These are phyloP conservation scores for Harpalus rubripes DNA, from an alignment of 2,888 invertebrate species.

Conservation along the genomic window DNA sequence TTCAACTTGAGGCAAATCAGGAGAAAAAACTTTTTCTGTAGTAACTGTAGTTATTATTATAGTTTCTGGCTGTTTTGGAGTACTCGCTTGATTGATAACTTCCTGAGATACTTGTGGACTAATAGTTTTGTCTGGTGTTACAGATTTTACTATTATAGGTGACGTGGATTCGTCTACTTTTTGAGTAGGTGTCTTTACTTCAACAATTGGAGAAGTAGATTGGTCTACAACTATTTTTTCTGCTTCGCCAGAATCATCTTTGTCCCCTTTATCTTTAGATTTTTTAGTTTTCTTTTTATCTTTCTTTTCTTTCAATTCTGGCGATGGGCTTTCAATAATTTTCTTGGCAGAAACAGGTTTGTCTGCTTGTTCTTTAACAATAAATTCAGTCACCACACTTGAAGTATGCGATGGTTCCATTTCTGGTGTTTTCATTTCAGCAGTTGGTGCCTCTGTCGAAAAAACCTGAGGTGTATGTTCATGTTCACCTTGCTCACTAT, in stretches of 20 bases:
- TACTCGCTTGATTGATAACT: too few relatives aligned
- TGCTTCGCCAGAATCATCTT: slow-evolving; percentile 75
- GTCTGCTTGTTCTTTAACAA: slow-evolving; percentile 68
- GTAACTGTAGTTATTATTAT: too few relatives aligned
- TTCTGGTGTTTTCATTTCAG: slow-evolving; percentile 67
- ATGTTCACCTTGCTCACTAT: slow-evolving; percentile 47
- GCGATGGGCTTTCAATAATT: slow-evolving; percentile 70
- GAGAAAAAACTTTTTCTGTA: too few relatives aligned
- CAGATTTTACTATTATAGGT: slow-evolving; percentile 71
- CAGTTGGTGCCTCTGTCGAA: slow-evolving; percentile 68
- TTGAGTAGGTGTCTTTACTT: slow-evolving; percentile 30
- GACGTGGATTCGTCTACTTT: slow-evolving; percentile 71
- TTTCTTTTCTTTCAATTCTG: slow-evolving; percentile 74
- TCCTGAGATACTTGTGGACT: slow-evolving; percentile 14
- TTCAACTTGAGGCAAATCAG: too few relatives aligned
- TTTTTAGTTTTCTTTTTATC: slow-evolving; percentile 30
- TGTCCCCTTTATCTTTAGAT: slow-evolving; percentile 69
- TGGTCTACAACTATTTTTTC: slow-evolving; percentile 24
- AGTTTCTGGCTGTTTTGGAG: too few relatives aligned
- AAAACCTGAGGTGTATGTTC: slow-evolving; percentile 67
- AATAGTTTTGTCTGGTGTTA: slow-evolving; percentile 50
- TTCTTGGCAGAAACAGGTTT: slow-evolving; percentile 54
- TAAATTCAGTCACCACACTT: slow-evolving; percentile 60
- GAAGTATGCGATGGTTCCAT: slow-evolving; percentile 61
- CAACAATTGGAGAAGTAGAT: slow-evolving; percentile 56